Evolutionary conservation across 1,140 invertebrate species (phyloP).

Genomic region (Tenebrio molitor): DNA sequence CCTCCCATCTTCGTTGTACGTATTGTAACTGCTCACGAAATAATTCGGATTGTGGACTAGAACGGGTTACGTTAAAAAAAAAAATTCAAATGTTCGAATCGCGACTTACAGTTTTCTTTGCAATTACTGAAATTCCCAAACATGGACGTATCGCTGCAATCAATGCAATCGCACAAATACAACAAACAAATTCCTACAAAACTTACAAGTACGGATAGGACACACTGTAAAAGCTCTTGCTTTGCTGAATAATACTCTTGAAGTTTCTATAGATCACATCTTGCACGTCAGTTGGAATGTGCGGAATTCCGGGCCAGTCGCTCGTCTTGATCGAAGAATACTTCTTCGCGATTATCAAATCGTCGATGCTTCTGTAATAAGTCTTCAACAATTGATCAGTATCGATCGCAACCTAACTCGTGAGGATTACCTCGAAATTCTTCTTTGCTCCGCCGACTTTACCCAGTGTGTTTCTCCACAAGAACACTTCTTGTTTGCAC

Average conservation of each 20-base stretch:
- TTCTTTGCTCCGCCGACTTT: conserved; percentile 3
- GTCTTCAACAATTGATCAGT: neutral
- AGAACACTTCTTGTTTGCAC: conserved; percentile 1
- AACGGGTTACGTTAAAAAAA: neutral
- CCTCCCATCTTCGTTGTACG: neutral
- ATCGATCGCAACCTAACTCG: neutral
- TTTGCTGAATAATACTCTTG: neutral
- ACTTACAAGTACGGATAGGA: neutral
- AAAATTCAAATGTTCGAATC: too few species aligned
- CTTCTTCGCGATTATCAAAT: conserved; percentile 6
- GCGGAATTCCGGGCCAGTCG: conserved; percentile 9
- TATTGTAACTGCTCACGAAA: neutral
- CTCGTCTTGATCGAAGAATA: neutral
- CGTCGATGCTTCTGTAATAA: conserved; percentile 4
- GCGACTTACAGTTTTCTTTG: neutral
- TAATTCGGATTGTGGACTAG: conserved; percentile 2
- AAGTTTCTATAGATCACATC: conserved; percentile 14
- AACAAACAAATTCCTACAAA: too few species aligned
- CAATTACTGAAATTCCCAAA: neutral
- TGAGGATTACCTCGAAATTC: conserved; percentile 4
- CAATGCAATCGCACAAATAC: too few species aligned
- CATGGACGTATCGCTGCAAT: neutral
- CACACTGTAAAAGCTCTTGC: conserved; percentile 2
- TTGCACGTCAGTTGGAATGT: conserved; percentile 3
- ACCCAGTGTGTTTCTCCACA: conserved; percentile 13